These are phyloP conservation scores for Mesocricetus auratus DNA, from an alignment of 2,113 vertebrate genomes.

Conservation along the genomic window DNA sequence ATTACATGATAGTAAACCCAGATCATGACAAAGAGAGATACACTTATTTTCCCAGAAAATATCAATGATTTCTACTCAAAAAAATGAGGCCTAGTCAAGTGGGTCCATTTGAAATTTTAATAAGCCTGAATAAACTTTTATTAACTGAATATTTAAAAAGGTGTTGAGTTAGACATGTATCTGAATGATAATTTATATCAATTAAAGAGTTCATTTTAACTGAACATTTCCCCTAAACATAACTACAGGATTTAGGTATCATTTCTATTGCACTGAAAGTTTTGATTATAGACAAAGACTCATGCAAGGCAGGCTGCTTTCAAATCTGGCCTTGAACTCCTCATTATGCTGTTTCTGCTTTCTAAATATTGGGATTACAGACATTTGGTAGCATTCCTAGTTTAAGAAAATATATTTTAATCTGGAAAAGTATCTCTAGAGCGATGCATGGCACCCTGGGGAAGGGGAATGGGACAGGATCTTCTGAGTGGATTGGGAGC, in stretches of 20 bases:
- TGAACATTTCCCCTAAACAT: neutral
- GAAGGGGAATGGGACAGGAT: no score
- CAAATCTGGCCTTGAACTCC: neutral
- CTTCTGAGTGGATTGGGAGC: no score
- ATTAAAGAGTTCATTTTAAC: neutral
- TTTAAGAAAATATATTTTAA: neutral
- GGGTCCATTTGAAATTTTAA: neutral
- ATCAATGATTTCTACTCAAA: neutral
- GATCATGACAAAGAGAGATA: neutral
- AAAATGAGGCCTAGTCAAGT: neutral
- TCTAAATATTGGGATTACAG: neutral
- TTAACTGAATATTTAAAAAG: slow-evolving; percentile 25
- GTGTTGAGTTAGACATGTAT: neutral
- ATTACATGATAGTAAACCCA: neutral
- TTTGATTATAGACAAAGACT: neutral
- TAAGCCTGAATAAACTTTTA: slow-evolving; percentile 26
- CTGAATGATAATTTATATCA: neutral
- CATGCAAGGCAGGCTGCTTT: neutral
- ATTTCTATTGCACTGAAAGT: neutral
- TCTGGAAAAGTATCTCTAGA: no score
- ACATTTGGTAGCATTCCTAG: neutral
- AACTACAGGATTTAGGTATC: neutral
- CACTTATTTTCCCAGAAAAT: neutral
- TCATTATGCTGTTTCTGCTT: neutral
- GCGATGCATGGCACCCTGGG: no score